These are phyloP conservation scores for Dasyurus viverrinus DNA, from an alignment of 2,113 vertebrate species.

Conservation along the genomic window DNA sequence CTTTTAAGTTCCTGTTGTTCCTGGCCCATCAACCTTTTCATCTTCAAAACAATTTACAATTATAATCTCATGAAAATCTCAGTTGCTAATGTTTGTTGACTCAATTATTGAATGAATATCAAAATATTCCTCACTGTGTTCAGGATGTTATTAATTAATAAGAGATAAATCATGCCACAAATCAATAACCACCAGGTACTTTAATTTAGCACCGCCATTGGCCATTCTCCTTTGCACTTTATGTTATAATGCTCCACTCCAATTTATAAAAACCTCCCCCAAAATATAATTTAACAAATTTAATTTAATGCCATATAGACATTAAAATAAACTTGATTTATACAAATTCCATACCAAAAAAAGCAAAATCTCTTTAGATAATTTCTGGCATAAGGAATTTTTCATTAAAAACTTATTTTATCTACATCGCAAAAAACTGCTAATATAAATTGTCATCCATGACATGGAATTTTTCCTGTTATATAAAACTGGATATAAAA, in stretches of 20 bases:
- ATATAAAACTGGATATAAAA: not conserved
- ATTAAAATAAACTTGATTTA: not conserved
- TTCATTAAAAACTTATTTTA: not conserved
- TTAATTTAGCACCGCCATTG: not conserved
- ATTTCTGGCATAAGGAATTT: not conserved
- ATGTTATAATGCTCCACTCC: not conserved
- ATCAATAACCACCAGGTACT: not conserved
- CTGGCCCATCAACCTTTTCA: not conserved
- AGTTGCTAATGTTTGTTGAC: not conserved
- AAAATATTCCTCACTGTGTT: not conserved
- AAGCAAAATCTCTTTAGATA: not conserved
- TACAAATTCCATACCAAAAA: not conserved
- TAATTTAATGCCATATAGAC: not conserved
- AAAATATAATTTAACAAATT: not conserved
- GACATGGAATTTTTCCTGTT: conserved; percentile 1
- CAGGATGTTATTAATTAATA: not conserved
- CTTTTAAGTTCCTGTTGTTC: not conserved
- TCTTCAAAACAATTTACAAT: not conserved
- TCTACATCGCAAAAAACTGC: conserved; percentile 1
- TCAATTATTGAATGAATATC: not conserved
- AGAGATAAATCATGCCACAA: not conserved
- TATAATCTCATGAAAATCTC: not conserved
- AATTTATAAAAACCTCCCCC: not conserved
- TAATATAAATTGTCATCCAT: conserved; percentile 1
- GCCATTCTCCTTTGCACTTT: not conserved